Conservation (phyloP, 2,797 vertebrate species). For the Onychomys torridus region DNA sequence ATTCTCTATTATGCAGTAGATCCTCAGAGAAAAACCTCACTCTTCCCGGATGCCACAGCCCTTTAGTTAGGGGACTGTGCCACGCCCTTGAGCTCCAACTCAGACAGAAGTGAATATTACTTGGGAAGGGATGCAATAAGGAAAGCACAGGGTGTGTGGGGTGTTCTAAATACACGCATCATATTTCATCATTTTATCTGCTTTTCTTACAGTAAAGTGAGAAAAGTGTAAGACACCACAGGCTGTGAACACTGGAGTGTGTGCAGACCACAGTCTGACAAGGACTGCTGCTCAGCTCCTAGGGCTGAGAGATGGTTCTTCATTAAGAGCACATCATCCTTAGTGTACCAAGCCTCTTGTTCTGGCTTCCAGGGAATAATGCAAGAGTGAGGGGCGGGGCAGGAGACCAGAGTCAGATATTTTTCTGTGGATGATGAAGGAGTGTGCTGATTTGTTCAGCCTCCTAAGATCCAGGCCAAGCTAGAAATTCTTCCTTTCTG, state of each 20-base stretch:
- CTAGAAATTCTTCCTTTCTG: not conserved
- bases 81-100: not conserved
- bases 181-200: not conserved
- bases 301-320: not conserved
- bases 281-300: not conserved
- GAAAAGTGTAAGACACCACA: not conserved
- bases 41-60: not conserved
- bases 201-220: slow-evolving; percentile 2
- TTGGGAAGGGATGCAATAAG: not conserved
- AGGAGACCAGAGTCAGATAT: not conserved
- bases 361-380: not conserved
- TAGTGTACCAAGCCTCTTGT: not conserved
- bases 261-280: not conserved
- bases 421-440: not conserved
- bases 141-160: not conserved
- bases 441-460: not conserved
- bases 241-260: not conserved
- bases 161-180: not conserved
- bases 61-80: not conserved
- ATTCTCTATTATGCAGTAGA: not conserved
- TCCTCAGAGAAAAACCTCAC: not conserved
- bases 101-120: not conserved
- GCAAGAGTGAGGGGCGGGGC: not conserved
- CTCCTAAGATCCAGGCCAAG: not conserved
- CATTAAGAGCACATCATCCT: not conserved